These are phyloP conservation scores for Patagioenas fasciata DNA, from an alignment of 2,113 vertebrate species.

Conservation along the genomic window DNA sequence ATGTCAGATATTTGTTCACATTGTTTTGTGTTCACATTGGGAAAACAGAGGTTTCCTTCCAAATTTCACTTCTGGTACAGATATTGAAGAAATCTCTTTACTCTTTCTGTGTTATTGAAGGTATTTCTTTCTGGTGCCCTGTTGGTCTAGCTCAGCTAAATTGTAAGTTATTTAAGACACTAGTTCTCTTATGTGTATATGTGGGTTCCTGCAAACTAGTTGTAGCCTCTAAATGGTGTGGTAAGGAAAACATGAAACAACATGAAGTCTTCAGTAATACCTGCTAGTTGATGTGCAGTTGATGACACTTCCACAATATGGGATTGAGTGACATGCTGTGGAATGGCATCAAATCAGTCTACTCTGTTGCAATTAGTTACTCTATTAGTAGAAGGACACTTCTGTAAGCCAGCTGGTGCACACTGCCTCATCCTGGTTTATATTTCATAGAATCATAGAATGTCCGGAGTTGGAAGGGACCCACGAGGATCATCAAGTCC, in stretches of 20 bases:
- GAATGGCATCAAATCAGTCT: not conserved
- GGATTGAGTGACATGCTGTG: not conserved
- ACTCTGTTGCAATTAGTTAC: fast-evolving
- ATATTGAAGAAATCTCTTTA: not conserved
- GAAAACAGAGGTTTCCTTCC: not conserved
- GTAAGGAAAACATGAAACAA: not conserved
- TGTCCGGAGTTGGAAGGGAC: no score
- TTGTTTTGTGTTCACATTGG: not conserved
- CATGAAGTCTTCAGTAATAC: not conserved
- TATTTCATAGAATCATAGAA: not conserved
- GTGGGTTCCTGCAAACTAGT: not conserved
- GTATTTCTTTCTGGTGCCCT: not conserved
- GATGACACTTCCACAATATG: not conserved
- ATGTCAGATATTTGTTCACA: not conserved
- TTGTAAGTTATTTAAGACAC: not conserved
- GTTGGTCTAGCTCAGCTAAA: not conserved
- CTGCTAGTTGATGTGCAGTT: not conserved
- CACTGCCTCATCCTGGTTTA: not conserved
- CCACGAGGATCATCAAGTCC: no score
- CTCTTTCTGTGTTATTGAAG: not conserved
- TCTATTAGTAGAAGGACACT: not conserved
- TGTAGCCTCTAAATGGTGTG: not conserved
- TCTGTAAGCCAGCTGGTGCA: fast-evolving
- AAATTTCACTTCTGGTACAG: not conserved
- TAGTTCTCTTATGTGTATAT: fast-evolving